Percentiles rank a stretch among this genome's conserved stretches.
These are phyloP conservation scores for Drosophila bocki DNA, from an alignment of 1,140 invertebrate genomes.

Conservation along the genomic window DNA sequence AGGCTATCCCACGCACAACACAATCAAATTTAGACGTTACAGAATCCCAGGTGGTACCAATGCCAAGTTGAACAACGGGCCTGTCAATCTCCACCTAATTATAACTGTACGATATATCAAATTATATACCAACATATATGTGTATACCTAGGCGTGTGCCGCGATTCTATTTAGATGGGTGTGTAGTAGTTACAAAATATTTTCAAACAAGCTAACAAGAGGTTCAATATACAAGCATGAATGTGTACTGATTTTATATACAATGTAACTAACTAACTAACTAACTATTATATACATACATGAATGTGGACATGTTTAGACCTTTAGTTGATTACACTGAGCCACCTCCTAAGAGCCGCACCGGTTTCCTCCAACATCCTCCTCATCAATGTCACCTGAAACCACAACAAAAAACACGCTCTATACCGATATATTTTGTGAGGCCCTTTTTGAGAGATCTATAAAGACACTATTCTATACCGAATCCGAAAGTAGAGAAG, in stretches of 20 bases:
- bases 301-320: conserved; percentile 38
- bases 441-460: conserved; percentile 67
- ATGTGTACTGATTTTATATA: conserved; percentile 82
- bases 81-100: conserved; percentile 44
- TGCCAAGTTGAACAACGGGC: conserved; percentile 35
- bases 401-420: conserved; percentile 35
- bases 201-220: conserved; percentile 33
- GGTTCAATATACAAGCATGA: conserved; percentile 67
- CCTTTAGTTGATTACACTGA: conserved; percentile 60
- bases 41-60: conserved; percentile 20
- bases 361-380: conserved; percentile 54
- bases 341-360: conserved; percentile 47
- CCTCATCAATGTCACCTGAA: conserved; percentile 19
- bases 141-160: conserved; percentile 37
- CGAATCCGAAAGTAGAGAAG: conserved; percentile 23
- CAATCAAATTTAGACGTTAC: conserved; percentile 59
- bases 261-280: conserved; percentile 36
- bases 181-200: conserved; percentile 61
- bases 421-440: conserved; percentile 73
- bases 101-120: conserved; percentile 53
- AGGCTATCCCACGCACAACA: conserved; percentile 61
- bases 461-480: conserved; percentile 36
- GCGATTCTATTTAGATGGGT: conserved; percentile 53
- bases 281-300: conserved; percentile 41
- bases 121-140: conserved; percentile 44